Percentiles rank a stretch among this genome's conserved stretches.
Conservation (phyloP, 23 tunicate genomes). For the Oikopleura dioica region DNA sequence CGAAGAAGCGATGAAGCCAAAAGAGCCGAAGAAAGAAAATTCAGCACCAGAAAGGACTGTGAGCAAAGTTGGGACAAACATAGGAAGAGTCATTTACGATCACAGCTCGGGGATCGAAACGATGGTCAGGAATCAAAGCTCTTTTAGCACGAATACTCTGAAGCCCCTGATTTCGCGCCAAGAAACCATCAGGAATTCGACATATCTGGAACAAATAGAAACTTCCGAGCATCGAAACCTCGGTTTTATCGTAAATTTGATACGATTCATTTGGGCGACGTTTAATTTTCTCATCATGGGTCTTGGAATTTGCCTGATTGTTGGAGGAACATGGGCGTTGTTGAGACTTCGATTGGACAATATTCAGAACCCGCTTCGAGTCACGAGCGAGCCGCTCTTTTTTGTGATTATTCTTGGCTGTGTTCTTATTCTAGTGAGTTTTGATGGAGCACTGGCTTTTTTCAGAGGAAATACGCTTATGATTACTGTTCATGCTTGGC, state of each 20-base stretch:
- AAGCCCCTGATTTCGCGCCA: no score
- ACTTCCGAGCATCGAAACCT: background rate
- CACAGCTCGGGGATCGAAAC: background rate
- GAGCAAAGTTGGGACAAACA: background rate
- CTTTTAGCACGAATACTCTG: no score
- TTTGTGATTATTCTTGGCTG: slow-evolving; percentile 41
- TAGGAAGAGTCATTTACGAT: background rate
- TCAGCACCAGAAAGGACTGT: no score
- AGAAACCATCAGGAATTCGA: background rate
- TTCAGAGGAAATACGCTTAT: slow-evolving; percentile 53
- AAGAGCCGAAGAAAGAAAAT: no score
- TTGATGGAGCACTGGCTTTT: slow-evolving; percentile 53
- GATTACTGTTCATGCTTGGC: no score
- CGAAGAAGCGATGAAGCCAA: background rate
- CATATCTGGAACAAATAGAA: background rate
- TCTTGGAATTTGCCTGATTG: background rate
- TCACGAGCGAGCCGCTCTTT: slow-evolving; percentile 32
- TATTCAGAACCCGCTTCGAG: background rate
- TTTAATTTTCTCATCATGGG: background rate
- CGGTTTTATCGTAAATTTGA: no score
- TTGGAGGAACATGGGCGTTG: background rate
- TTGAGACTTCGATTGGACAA: background rate
- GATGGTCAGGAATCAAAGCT: no score
- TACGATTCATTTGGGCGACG: no score
- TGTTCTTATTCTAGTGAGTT: slow-evolving; percentile 20